These are phyloP conservation scores for Calyptommatus sinebrachiatus DNA, from an alignment of 2,113 vertebrate species.

Conservation along the genomic window DNA sequence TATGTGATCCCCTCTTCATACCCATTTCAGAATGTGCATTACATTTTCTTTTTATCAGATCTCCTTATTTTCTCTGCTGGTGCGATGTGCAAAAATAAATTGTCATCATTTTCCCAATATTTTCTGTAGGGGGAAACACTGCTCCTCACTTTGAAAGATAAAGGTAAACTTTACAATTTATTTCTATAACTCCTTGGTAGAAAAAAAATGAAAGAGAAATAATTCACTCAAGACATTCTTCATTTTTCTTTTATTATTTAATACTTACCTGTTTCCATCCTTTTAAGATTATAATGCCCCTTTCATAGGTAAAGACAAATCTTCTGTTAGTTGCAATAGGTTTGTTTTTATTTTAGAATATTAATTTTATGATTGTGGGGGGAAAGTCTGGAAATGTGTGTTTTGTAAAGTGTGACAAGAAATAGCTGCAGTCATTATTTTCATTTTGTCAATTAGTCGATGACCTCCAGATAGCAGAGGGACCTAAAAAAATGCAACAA, in stretches of 20 bases:
- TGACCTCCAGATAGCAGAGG: neutral
- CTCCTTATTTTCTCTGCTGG: constrained; percentile 7
- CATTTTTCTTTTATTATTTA: neutral
- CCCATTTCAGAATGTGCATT: constrained; percentile 20
- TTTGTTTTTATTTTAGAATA: neutral
- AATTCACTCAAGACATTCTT: neutral
- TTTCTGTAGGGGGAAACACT: neutral
- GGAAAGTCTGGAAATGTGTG: neutral
- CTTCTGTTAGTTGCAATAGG: neutral
- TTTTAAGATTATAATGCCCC: too few relatives aligned
- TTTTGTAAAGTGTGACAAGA: neutral
- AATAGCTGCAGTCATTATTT: neutral
- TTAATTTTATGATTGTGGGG: neutral
- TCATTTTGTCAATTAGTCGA: neutral
- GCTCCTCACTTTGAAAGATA: neutral
- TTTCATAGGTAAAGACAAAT: too few relatives aligned
- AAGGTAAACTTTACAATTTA: constrained; percentile 34
- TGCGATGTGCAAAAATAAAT: constrained; percentile 32
- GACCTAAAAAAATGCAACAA: too few relatives aligned
- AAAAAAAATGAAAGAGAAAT: neutral
- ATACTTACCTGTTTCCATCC: too few relatives aligned
- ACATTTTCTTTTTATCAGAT: constrained; percentile 36
- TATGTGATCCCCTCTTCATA: constrained; percentile 29
- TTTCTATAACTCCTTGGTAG: constrained; percentile 34
- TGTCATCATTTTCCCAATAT: constrained; percentile 15